A percentile compares a stretch with the other conserved stretches of the same genome.
Conservation (phyloP, 2,888 invertebrate genomes). For the Hyalella azteca region DNA sequence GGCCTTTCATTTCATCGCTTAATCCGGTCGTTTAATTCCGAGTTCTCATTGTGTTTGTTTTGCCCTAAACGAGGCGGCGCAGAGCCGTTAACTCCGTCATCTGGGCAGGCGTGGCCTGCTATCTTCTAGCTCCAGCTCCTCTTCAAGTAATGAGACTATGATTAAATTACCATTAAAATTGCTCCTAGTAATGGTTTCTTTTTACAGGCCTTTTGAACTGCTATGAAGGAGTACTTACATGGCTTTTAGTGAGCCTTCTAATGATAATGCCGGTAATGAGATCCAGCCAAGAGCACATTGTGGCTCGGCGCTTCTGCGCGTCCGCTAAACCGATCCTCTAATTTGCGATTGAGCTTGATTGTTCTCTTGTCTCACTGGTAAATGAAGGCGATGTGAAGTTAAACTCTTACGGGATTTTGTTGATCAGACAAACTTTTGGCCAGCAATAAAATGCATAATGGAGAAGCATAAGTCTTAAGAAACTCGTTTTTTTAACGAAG, state of each 20-base stretch:
- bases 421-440: no score
- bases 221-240: constrained; percentile 14
- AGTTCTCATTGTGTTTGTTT: constrained; percentile 37
- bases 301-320: no score
- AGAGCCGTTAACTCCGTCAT: constrained; percentile 25
- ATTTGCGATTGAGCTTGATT: no score
- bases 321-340: no score
- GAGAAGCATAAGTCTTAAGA: no score
- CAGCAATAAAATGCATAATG: no score
- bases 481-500: no score
- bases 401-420: no score
- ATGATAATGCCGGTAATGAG: constrained; percentile 26
- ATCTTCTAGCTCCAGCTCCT: constrained; percentile 28
- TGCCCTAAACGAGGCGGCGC: constrained; percentile 18
- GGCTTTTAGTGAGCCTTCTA: constrained; percentile 19
- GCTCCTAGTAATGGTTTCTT: constrained; percentile 9
- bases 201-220: constrained; percentile 28
- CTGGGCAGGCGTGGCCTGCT: not conserved
- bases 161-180: constrained; percentile 36
- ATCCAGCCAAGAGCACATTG: not conserved
- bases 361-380: no score
- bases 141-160: constrained; percentile 36
- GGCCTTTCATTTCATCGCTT: constrained; percentile 19
- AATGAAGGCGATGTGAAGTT: no score
- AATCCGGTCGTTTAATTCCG: constrained; percentile 26